Base-by-base conservation (phyloP, 2,888 invertebrate species). In the Actias luna region DNA sequence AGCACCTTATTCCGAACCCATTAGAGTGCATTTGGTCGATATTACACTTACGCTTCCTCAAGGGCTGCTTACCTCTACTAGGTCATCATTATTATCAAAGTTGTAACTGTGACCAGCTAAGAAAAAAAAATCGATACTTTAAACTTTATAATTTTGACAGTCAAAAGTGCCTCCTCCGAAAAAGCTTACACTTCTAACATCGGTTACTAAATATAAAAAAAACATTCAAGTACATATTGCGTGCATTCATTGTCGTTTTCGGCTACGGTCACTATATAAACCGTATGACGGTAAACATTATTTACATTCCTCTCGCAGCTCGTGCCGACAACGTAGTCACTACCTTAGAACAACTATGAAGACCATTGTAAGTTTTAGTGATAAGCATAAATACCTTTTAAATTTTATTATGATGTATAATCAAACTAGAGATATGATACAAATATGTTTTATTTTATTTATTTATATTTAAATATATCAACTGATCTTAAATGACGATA, bases 351-450 rank as follows among this genome's bases (percentile, higher is more conserved):
- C 66, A 75, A 86, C 71, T 78, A 90, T 91, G 91, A 85, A 89
- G 84, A 79, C 74, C 80, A 79, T 91, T 78, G 91, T 91, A 83
- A 91, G 91, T 89, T 63, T 61, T 59, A 35, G 58, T 59, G 25
- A 22, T 59, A 35, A 4, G 35, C 10, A 22, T 2, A 22, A 25
- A 29, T 5, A 57, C 12, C 29, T 33, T 36, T 35, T 35, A 1
- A 14, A 4, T 36, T 36, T 36, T 36, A 1, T 58, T 14, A 18
- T 22, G 16, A 12, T 46, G 2, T 46, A 22, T 18, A 10, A 12
- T 46, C 46, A 46, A 22, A 46, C 0, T 1, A 46, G 1, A 10
- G 1, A 1, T 7, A n/a, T 42, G 18, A 42, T 18, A 5, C n/a
- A 42, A 42, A 5, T 18, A 42, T 5, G 18, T 42, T n/a, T 8